Conservation (phyloP, 2,797 vertebrate genomes). For the Numenius phaeopus region DNA sequence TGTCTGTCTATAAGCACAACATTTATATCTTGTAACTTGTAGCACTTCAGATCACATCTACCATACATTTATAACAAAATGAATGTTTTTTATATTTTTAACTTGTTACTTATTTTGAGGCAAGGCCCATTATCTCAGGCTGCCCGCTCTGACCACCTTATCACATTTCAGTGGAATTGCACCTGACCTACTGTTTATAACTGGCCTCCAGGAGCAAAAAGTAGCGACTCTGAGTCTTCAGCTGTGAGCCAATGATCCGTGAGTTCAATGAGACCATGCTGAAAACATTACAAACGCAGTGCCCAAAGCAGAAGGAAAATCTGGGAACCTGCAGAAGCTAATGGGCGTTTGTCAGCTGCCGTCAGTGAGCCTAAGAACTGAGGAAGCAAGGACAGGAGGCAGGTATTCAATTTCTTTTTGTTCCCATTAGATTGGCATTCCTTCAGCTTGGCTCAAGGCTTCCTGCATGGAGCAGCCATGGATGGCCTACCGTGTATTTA, state of each 20-base stretch:
- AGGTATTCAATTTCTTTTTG: not conserved
- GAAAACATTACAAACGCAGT: not conserved
- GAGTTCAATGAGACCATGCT: not conserved
- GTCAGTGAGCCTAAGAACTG: not conserved
- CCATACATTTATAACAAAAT: not conserved
- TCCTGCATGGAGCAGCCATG: not conserved
- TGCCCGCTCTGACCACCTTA: not conserved
- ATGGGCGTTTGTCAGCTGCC: not conserved
- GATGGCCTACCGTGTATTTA: not conserved
- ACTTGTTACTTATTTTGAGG: not conserved
- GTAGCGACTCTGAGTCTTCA: not conserved
- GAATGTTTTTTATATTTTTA: not conserved
- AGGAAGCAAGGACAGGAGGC: not conserved
- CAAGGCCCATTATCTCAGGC: not conserved
- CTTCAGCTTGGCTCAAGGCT: not conserved
- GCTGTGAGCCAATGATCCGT: not conserved
- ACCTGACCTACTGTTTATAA: not conserved
- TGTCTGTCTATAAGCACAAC: not conserved
- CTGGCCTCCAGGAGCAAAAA: not conserved
- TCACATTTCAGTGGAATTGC: not conserved
- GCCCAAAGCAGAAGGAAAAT: not conserved
- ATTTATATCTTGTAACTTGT: not conserved
- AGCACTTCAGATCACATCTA: not conserved
- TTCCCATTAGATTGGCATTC: not conserved
- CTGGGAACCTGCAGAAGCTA: not conserved